Evolutionary conservation across 2,888 invertebrate species (phyloP), one percentile per base, ranked within the genome.

Genomic region (Tridacna gigas): DNA sequence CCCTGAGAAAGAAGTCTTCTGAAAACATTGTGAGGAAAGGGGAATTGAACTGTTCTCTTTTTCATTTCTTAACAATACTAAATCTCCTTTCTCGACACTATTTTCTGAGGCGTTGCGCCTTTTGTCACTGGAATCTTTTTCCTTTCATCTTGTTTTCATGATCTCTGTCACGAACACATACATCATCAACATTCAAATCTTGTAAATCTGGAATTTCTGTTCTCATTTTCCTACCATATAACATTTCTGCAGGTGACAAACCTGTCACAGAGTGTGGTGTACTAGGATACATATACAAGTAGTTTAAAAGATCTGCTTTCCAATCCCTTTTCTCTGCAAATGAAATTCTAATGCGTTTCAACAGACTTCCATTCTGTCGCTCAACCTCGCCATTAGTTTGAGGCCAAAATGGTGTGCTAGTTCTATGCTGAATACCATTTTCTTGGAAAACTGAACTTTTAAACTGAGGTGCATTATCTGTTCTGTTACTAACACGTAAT

Each of bases 311-410:
- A 22, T 85, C 1, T 69, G 88, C 85, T 22, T 25, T 63, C 83
- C 83, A 86, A n/a, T 66, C 25, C 12, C 12, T 45, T 18, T 51
- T 60, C 28, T 86, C 67, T 0, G 65, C 74, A 28, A 86, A 80
- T 11, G 85, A 63, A 11, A 86, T 89, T 60, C 80, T 28, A 12
- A 89, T 65, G 0, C 88, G 61, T 76, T 86, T 89, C 74, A 88
- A 18, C 0, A 88, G n/a, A 22, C 87, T 80, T 11, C 79, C 13
- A 48, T 86, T 88, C 66, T 88, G 89, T 0, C 81, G 12, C 74
- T 88, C 86, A 0, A 89, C 80, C 67, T 88, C 83, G 0, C 86
- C 88, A 37, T 86, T 89, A 3, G 86, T 86, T 18, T 83, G 83
- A 12, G 83, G 82, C 84, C 86, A 84, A 25, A 82, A 48, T 0